A percentile compares a stretch with the other conserved stretches of the same genome.
Evolutionary conservation across 2,888 invertebrate genomes (phyloP).

Genomic region (Blastobasis adustella): DNA sequence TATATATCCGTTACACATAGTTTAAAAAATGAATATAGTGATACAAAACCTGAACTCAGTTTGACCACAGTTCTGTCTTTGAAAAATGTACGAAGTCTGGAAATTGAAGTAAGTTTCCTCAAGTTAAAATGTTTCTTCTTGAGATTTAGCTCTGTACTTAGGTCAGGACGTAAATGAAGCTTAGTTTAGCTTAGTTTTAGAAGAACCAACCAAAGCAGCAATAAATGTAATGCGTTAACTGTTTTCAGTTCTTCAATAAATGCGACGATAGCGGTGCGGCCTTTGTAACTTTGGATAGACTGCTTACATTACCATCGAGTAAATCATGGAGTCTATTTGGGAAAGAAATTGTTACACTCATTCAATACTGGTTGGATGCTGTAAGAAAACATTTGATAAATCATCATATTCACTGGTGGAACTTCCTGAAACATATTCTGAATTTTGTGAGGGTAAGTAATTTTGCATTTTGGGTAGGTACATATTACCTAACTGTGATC

Average conservation of each 20-base stretch:
- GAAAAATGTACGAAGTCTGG: constrained; percentile 43
- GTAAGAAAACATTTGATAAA: constrained; percentile 40
- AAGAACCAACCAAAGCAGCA: neutral
- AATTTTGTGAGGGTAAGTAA: constrained; percentile 39
- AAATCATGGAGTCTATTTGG: constrained; percentile 46
- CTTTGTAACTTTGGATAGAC: constrained; percentile 33
- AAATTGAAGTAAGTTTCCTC: constrained; percentile 43
- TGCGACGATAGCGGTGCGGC: constrained; percentile 46
- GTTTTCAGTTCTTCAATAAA: constrained; percentile 50
- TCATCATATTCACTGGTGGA: constrained; percentile 46
- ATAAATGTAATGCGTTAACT: neutral
- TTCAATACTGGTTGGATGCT: constrained; percentile 53
- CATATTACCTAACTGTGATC: too few species aligned
- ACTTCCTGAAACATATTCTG: constrained; percentile 38
- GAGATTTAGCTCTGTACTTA: neutral
- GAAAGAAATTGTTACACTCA: constrained; percentile 36
- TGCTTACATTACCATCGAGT: constrained; percentile 38
- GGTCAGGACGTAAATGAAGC: neutral
- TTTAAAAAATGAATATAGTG: constrained; percentile 22
- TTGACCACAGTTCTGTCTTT: constrained; percentile 41
- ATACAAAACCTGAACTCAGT: constrained; percentile 35
- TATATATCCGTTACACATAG: constrained; percentile 39
- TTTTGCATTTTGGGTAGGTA: too few species aligned
- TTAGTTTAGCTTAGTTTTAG: neutral
- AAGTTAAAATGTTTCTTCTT: neutral